Conservation (phyloP, 2,888 invertebrate genomes). For the Mythimna vitellina region DNA sequence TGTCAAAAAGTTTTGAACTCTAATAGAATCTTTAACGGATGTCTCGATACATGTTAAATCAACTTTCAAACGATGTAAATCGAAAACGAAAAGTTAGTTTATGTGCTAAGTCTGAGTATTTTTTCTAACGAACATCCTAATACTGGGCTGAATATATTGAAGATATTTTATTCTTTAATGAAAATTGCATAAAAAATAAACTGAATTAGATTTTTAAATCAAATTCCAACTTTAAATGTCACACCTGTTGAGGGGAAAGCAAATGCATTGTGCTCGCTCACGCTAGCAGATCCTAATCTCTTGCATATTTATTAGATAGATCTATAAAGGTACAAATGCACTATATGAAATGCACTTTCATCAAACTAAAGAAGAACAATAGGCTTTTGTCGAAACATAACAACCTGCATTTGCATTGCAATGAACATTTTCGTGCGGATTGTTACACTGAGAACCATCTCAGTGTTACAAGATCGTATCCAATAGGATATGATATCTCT, state of each 20-base stretch:
- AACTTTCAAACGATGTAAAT: no score
- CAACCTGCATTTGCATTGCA: background rate
- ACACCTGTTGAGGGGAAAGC: constrained; percentile 22
- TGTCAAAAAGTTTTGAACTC: no score
- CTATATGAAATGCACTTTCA: background rate
- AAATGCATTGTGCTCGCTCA: constrained; percentile 41
- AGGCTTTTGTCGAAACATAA: background rate
- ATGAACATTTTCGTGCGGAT: background rate
- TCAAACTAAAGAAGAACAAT: background rate
- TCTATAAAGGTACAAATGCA: constrained; percentile 14
- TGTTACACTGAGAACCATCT: no score
- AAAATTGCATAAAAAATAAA: background rate
- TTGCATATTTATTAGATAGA: constrained; percentile 41
- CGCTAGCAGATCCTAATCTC: constrained; percentile 48
- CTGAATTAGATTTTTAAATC: background rate
- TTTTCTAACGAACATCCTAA: no score
- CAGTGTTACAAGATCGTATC: no score
- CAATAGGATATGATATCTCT: no score
- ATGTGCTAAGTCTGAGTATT: no score
- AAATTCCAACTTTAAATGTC: constrained; percentile 28
- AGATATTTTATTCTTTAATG: no score
- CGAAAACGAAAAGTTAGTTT: no score
- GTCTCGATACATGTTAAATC: no score
- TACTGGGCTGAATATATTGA: no score
- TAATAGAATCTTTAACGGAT: no score